Evolutionary conservation across 2,888 invertebrate genomes (phyloP), one percentile per base, ranked within the genome.

Genomic region (Phortica okadai): DNA sequence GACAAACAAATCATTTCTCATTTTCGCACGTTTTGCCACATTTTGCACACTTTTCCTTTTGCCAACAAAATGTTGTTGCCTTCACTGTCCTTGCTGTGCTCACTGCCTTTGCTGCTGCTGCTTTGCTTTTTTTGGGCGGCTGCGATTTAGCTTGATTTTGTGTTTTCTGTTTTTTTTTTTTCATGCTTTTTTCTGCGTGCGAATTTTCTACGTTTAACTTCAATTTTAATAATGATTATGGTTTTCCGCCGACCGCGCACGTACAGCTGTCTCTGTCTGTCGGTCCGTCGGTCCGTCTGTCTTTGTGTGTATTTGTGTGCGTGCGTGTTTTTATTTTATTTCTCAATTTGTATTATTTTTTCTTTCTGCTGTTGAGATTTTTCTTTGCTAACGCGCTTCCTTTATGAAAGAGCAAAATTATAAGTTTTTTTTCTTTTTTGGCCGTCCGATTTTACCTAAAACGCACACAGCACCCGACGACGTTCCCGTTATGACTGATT

Each of bases 401-500:
- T 74, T 62, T 16, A 45, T 8, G 11, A 69, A 41, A 44, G 14
- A 14, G 42, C 14, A 64, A 69, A 69, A 21, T 21, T 69, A 25
- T 64, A 16, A 42, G 25, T 21, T 42, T 8, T 44, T 73, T 73
- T 73, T 54, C 5, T 73, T 58, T 33, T 70, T 70, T 50, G 10
- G 45, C 16, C 67, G 67, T 74, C 66, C 54, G 67, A 33, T 70
- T 70, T 41, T 74, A 64, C 11, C 83, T 82, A 83, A 82, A 82
- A 86, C 90, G 88, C 89, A 86, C 88, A 90, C 91, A 91, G 88
- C 89, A 90, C 91, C 91, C 91, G 90, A 90, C 91, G 91, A 91
- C 91, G 91, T 90, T 91, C 91, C 91, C 91, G 91, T 89, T 91
- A 89, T 88, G 89, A 91, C 91, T 91, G 90, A 91, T 88, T 90